phyloP scores from a whole-genome alignment of 2,113 vertebrate genomes.

The Strix aluco region DNA sequence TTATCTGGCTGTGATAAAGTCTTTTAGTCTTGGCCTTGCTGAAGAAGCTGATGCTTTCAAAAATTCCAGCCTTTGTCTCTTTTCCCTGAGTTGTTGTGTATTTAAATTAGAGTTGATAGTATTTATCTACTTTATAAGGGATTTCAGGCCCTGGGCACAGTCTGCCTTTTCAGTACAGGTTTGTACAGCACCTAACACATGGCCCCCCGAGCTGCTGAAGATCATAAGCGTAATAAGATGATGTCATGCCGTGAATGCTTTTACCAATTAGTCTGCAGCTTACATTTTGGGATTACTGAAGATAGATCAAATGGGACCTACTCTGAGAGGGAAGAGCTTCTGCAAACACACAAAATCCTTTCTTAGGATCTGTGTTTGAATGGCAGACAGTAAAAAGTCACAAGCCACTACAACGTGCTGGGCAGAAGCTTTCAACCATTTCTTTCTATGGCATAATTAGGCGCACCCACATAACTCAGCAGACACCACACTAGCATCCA shows the following conservation, averaged over 20 bases:
- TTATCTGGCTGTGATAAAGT: neutral
- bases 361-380: neutral
- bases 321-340: neutral
- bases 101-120: neutral
- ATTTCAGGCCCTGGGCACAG: neutral
- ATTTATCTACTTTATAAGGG: neutral
- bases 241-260: neutral
- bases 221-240: neutral
- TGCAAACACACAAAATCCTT: neutral
- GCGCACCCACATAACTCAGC: neutral
- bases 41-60: neutral
- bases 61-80: neutral
- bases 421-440: slow-evolving; percentile 41
- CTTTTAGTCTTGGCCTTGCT: neutral
- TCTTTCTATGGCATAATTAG: neutral
- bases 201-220: neutral
- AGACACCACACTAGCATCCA: neutral
- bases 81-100: neutral
- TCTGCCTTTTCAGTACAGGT: neutral
- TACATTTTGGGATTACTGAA: neutral
- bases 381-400: neutral
- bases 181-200: neutral
- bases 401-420: neutral
- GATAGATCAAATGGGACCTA: neutral
- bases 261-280: neutral